Percentiles rank a stretch among this genome's conserved stretches.
Evolutionary conservation across 2,797 vertebrate genomes (phyloP).

Genomic region (Clarias laeviceps): DNA sequence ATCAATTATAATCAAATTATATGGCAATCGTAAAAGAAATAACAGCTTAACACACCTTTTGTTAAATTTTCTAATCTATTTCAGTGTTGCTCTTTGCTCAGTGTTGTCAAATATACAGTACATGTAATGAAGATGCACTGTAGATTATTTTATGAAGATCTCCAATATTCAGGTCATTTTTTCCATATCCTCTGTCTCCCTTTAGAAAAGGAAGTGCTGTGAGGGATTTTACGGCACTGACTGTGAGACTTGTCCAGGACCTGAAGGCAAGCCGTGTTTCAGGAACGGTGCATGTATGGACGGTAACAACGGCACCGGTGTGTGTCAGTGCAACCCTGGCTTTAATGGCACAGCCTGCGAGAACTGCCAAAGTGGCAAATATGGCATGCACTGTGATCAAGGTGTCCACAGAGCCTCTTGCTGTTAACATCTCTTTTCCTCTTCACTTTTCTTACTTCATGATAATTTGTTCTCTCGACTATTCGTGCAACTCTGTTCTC

Average conservation of each 20-base stretch:
- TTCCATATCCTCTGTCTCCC: conserved; percentile 6
- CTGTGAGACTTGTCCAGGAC: conserved; percentile 87
- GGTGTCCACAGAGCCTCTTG: conserved; percentile 65
- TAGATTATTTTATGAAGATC: background rate
- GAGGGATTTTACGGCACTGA: conserved; percentile 83
- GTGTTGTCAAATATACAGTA: background rate
- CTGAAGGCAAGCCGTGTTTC: conserved; percentile 73
- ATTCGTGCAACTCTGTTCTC: background rate
- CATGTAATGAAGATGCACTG: background rate
- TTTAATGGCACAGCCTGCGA: conserved; percentile 88
- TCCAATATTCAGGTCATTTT: background rate
- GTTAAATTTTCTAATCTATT: too few relatives aligned
- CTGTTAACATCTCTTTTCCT: background rate
- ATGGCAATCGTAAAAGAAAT: background rate
- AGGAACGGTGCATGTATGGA: conserved; percentile 85
- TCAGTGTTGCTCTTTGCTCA: background rate
- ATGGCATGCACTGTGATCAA: conserved; percentile 86
- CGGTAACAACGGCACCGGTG: conserved; percentile 79
- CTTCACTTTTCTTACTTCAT: background rate
- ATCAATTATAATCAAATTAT: background rate
- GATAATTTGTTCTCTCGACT: background rate
- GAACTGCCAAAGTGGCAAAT: conserved; percentile 77
- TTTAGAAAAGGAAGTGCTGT: conserved; percentile 83
- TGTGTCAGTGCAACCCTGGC: conserved; percentile 77
- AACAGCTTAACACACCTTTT: too few relatives aligned